A percentile compares a stretch with the other conserved stretches of the same genome.
phyloP scores from a whole-genome alignment of 2,113 vertebrate genomes.

The Piprites chloris region DNA sequence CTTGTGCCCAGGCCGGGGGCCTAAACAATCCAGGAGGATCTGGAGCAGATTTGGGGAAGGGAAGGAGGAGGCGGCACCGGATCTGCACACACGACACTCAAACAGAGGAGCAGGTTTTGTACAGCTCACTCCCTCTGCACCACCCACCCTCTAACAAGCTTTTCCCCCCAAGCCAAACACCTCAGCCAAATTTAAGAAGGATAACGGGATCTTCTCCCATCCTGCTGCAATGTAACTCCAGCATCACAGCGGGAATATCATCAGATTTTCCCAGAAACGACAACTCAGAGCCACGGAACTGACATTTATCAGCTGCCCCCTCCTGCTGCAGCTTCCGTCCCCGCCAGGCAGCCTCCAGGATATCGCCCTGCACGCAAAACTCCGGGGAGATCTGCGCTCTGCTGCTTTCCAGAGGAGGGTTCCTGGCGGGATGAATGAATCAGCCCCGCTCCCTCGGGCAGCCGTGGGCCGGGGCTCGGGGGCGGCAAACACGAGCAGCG shows the following conservation, averaged over 20 bases:
- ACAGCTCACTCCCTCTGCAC: not conserved
- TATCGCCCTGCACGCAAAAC: not conserved
- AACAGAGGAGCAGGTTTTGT: not conserved
- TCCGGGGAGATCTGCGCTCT: not conserved
- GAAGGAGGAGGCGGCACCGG: not conserved
- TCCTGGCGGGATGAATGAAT: conserved; percentile 66
- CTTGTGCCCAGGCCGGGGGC: fast-evolving
- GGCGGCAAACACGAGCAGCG: conserved; percentile 29
- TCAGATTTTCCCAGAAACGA: not conserved
- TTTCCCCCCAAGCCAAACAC: not conserved
- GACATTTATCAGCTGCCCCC: not conserved
- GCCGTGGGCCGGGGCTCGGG: conserved; percentile 32
- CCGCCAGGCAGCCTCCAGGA: not conserved
- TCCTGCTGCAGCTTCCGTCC: not conserved
- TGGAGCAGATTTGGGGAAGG: not conserved
- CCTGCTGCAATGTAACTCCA: not conserved
- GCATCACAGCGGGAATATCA: not conserved
- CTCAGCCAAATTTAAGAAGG: not conserved
- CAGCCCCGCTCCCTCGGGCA: conserved; percentile 43
- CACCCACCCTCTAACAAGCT: not conserved
- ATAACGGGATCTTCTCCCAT: not conserved
- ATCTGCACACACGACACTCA: not conserved
- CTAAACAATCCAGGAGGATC: not conserved
- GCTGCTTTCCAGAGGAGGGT: not conserved
- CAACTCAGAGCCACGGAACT: not conserved